Evolutionary conservation across 1,140 invertebrate species (phyloP).

Genomic region (Bombus sibiricus): DNA sequence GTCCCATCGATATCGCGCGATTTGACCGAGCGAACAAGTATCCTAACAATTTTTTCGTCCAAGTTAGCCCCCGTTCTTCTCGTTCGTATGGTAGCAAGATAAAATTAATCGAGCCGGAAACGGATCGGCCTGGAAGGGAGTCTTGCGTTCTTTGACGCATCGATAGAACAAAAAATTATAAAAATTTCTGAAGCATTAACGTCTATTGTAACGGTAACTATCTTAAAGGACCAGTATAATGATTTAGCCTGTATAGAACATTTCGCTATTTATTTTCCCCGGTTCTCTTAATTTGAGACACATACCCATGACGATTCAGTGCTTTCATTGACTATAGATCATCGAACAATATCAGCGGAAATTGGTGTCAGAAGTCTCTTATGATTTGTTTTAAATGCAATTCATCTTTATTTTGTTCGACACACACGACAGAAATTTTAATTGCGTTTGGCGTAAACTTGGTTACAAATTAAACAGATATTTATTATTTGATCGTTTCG

Average conservation of each 20-base stretch:
- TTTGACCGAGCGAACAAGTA: slow-evolving; percentile 79
- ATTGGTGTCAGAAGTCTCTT: too few species aligned
- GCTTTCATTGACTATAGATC: too few species aligned
- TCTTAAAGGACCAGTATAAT: background rate
- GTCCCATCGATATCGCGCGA: slow-evolving; percentile 67
- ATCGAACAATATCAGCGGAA: too few species aligned
- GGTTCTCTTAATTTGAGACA: background rate
- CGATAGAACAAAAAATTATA: background rate
- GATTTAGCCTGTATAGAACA: background rate
- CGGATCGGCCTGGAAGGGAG: slow-evolving; percentile 56
- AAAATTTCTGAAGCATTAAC: background rate
- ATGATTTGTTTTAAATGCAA: too few species aligned
- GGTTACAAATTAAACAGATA: background rate
- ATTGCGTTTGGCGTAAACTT: background rate
- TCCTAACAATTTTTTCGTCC: slow-evolving; percentile 4
- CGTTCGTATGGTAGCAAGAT: background rate
- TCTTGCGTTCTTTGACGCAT: background rate
- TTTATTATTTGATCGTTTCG: background rate
- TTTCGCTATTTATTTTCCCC: background rate
- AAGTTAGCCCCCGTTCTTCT: slow-evolving; percentile 7
- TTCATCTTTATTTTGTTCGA: background rate
- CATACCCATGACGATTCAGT: background rate
- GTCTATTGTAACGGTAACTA: background rate
- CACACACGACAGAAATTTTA: background rate
- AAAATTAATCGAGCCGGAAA: slow-evolving; percentile 22